Evolutionary conservation across 2,797 vertebrate genomes (phyloP).

Genomic region (Enteromius mattozi): DNA sequence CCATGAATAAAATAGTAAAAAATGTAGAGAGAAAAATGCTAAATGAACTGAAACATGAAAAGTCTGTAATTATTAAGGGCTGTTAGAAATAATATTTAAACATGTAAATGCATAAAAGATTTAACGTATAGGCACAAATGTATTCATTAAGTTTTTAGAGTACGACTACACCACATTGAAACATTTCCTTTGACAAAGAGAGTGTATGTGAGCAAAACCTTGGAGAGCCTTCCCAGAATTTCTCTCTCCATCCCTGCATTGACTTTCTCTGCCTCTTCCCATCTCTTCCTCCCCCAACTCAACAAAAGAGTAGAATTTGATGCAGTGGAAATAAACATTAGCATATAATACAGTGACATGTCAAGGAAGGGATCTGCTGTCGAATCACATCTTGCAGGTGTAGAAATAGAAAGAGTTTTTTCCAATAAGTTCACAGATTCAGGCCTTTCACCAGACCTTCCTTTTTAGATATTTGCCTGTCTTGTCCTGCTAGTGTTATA

Average conservation of each 20-base stretch:
- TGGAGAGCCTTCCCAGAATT: background rate
- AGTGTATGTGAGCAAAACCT: conserved; percentile 12
- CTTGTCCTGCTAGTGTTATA: background rate
- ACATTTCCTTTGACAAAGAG: background rate
- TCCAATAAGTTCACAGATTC: conserved; percentile 4
- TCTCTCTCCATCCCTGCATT: background rate
- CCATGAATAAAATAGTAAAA: background rate
- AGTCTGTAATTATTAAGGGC: background rate
- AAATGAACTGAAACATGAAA: background rate
- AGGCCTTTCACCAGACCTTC: background rate
- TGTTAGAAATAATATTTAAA: background rate
- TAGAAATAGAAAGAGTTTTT: conserved; percentile 5
- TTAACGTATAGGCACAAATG: background rate
- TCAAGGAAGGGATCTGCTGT: conserved; percentile 48
- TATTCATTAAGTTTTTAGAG: background rate
- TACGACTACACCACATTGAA: background rate
- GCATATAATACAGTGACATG: conserved; percentile 55
- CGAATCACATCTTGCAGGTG: background rate
- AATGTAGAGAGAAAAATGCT: background rate
- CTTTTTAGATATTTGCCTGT: background rate
- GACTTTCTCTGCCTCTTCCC: background rate
- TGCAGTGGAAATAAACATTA: conserved; percentile 56
- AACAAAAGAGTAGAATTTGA: conserved; percentile 44
- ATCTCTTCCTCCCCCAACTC: conserved; percentile 41
- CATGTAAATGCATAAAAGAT: background rate